phyloP scores from a whole-genome alignment of 2,113 vertebrate species.

The Numenius arquata region DNA sequence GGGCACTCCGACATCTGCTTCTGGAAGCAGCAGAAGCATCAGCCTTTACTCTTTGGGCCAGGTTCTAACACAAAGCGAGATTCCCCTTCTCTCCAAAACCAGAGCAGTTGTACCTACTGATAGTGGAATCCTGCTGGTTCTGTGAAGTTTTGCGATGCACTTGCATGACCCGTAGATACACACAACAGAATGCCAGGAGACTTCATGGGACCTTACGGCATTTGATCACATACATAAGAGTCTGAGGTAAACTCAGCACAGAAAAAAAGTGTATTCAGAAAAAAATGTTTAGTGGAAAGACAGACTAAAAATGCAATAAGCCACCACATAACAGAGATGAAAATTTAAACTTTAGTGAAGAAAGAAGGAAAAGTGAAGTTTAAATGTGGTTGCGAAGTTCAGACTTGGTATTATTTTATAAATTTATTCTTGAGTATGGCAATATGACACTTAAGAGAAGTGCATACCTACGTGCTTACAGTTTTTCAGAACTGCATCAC shows the following conservation, averaged over 20 bases:
- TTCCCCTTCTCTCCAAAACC: not conserved
- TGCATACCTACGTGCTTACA: rapidly evolving
- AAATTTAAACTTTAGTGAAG: not conserved
- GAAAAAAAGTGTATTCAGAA: not conserved
- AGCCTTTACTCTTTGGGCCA: not conserved
- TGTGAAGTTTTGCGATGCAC: not conserved
- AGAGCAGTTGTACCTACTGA: not conserved
- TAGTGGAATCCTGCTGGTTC: not conserved
- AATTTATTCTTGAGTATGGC: not conserved
- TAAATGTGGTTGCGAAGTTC: not conserved
- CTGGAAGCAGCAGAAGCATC: not conserved
- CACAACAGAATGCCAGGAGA: not conserved
- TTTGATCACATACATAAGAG: not conserved
- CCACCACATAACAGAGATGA: not conserved
- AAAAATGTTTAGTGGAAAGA: not conserved
- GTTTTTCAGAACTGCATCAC: not conserved
- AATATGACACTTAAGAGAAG: not conserved
- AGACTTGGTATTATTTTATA: not conserved
- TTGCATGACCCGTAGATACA: not conserved
- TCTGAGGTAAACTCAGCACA: not conserved
- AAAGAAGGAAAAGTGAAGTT: not conserved
- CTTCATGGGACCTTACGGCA: rapidly evolving
- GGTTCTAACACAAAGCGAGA: not conserved
- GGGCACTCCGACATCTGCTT: not conserved
- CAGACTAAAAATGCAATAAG: not conserved